phyloP scores from a whole-genome alignment of 2,113 vertebrate genomes.

The Poecile atricapillus region DNA sequence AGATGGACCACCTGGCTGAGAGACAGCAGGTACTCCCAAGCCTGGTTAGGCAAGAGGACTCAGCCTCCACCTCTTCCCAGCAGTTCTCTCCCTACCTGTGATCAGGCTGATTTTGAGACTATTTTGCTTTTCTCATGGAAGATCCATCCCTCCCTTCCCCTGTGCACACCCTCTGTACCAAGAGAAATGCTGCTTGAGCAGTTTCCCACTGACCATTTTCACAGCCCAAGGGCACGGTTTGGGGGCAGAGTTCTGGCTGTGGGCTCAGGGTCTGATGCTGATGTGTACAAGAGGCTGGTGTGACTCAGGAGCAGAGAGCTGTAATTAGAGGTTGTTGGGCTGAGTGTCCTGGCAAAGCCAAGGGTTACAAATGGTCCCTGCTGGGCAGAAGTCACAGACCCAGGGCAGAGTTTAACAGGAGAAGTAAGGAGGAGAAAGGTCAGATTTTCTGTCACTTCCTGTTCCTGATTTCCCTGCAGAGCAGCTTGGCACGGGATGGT shows the following conservation, averaged over 20 bases:
- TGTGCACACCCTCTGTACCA: not conserved
- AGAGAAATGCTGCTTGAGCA: not conserved
- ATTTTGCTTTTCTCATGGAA: not conserved
- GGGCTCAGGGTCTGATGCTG: not conserved
- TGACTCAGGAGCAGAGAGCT: not conserved
- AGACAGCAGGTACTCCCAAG: slow-evolving; percentile 44
- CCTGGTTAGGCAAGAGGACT: slow-evolving; percentile 28
- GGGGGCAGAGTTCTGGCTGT: not conserved
- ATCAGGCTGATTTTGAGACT: not conserved
- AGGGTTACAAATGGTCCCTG: not conserved
- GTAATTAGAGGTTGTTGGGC: not conserved
- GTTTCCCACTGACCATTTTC: not conserved
- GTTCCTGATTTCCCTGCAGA: not conserved
- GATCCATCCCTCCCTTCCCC: not conserved
- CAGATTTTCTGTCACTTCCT: not conserved
- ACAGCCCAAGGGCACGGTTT: not conserved
- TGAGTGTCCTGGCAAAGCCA: not conserved
- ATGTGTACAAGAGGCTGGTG: not conserved
- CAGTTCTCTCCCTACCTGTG: not conserved
- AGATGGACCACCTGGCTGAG: slow-evolving; percentile 49
- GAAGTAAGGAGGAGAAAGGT: not conserved
- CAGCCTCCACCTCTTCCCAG: not conserved
- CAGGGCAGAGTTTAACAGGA: not conserved
- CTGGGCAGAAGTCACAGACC: not conserved
- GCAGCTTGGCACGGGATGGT: fast-evolving